phyloP scores from a whole-genome alignment of 2,113 vertebrate species.

The Nothoprocta pentlandii region DNA sequence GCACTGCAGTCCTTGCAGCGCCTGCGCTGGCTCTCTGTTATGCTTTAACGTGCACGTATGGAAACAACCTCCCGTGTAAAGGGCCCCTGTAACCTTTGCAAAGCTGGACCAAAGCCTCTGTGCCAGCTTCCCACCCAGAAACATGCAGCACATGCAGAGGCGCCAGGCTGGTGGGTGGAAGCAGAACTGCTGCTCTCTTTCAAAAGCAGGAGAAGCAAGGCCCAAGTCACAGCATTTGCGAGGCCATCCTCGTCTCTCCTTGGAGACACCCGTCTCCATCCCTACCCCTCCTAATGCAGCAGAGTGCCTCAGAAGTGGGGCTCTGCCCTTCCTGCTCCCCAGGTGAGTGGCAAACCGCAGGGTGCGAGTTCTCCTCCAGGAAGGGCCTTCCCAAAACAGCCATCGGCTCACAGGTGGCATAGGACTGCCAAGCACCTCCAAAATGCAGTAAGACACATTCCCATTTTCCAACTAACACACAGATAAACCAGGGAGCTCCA shows the following conservation, averaged over 20 bases:
- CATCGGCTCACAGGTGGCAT: background rate
- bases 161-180: background rate
- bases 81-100: background rate
- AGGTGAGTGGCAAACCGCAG: background rate
- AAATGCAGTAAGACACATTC: background rate
- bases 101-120: background rate
- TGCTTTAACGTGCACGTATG: accelerated
- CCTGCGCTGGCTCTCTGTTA: background rate
- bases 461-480: background rate
- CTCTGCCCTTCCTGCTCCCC: background rate
- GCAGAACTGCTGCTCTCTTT: background rate
- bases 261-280: background rate
- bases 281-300: background rate
- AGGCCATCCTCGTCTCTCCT: background rate
- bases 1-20: background rate
- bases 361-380: background rate
- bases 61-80: background rate
- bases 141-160: background rate
- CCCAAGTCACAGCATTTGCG: background rate
- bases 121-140: background rate
- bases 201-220: background rate
- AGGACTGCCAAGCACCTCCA: background rate
- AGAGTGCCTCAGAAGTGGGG: background rate
- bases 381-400: background rate
- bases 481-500: background rate